A percentile compares a stretch with the other conserved stretches of the same genome.
phyloP scores from a whole-genome alignment of 2,113 vertebrate genomes.

The Elgaria multicarinata region DNA sequence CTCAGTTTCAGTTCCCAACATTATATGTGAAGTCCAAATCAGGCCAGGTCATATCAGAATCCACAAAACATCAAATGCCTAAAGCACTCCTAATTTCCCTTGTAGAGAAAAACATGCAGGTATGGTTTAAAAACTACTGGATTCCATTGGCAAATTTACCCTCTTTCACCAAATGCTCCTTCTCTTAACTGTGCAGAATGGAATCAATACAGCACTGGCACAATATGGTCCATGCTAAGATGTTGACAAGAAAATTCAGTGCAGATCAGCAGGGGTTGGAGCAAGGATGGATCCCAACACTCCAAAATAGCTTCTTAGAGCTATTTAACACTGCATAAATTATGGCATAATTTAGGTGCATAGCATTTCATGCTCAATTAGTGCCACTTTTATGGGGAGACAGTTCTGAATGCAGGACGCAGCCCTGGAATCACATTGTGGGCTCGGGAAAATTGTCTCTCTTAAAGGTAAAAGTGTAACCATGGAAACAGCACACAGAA shows the following conservation, averaged over 20 bases:
- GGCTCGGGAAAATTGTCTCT: background rate
- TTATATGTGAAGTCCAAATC: background rate
- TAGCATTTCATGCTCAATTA: constrained; percentile 73
- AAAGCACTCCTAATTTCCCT: background rate
- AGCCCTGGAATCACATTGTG: constrained; percentile 41
- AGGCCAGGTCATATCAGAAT: background rate
- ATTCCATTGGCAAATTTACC: background rate
- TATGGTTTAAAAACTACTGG: too few relatives aligned
- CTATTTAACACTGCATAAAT: constrained; percentile 69
- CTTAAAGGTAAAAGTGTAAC: constrained; percentile 61
- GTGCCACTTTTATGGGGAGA: constrained; percentile 60
- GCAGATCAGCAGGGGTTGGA: background rate
- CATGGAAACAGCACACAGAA: constrained; percentile 56
- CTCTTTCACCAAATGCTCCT: background rate
- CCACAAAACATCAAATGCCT: background rate
- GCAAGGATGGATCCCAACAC: constrained; percentile 25
- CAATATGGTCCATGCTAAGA: background rate
- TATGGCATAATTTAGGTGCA: constrained; percentile 63
- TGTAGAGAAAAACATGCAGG: background rate
- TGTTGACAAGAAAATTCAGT: background rate
- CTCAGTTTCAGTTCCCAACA: background rate
- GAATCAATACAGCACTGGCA: constrained; percentile 1
- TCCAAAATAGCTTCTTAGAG: constrained; percentile 57
- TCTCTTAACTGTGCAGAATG: constrained; percentile 11
- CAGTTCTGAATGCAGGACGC: constrained; percentile 40